phyloP scores from a whole-genome alignment of 2,113 vertebrate genomes.

The Rhizomys pruinosus region DNA sequence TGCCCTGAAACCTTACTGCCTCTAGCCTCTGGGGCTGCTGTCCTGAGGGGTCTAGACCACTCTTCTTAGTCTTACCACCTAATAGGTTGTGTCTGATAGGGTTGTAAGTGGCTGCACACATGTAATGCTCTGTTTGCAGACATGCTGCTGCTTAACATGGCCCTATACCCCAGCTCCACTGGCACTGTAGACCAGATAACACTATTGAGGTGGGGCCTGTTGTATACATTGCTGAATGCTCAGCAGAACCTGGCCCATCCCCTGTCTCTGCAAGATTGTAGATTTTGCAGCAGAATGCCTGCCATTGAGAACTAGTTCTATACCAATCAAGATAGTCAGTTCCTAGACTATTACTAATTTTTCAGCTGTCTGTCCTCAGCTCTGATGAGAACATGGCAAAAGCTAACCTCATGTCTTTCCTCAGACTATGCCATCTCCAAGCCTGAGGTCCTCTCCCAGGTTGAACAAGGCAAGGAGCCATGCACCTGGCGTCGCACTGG shows the following conservation, averaged over 20 bases:
- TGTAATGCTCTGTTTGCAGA: background rate
- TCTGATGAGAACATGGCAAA: conserved; percentile 27
- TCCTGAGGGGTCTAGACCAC: background rate
- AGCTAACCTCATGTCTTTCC: conserved; percentile 55
- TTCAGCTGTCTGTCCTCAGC: background rate
- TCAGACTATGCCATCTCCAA: conserved; percentile 82
- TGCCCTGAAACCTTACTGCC: background rate
- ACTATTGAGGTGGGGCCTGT: background rate
- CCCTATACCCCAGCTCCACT: fast-evolving
- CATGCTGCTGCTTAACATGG: background rate
- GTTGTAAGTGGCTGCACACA: background rate
- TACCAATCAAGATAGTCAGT: background rate
- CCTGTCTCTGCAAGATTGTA: background rate
- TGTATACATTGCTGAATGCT: background rate
- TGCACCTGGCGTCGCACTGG: background rate
- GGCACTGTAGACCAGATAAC: background rate
- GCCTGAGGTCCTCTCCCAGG: conserved; percentile 76
- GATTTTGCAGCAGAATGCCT: background rate
- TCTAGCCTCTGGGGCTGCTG: background rate
- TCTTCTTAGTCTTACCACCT: background rate
- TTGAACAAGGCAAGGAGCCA: conserved; percentile 78
- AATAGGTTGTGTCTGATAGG: too few relatives aligned
- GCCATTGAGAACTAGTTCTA: background rate
- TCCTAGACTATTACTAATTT: background rate
- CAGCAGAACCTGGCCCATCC: background rate